Percentiles rank a stretch among this genome's conserved stretches.
Conservation (phyloP, 2,797 vertebrate species). For the Scolopax rusticola region DNA sequence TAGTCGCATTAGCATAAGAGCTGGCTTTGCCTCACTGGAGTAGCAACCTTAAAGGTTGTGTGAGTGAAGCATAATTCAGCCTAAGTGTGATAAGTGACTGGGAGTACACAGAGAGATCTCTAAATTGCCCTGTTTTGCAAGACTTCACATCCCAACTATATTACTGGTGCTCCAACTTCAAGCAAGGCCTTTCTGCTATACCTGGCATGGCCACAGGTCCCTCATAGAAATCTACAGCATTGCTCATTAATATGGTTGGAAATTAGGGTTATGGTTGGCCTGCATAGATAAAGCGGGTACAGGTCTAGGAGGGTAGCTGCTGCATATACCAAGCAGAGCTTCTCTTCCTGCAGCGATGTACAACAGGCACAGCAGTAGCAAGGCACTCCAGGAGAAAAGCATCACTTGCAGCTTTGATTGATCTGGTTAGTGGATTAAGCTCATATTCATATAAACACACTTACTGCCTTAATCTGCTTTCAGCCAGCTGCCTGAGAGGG, state of each 20-base stretch:
- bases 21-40: constrained; percentile 4
- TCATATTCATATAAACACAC: background rate
- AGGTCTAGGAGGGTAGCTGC: background rate
- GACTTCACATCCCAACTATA: background rate
- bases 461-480: constrained; percentile 23
- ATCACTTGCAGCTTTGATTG: constrained; percentile 40
- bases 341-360: background rate
- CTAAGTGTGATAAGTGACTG: background rate
- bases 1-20: constrained; percentile 32
- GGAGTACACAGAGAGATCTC: background rate
- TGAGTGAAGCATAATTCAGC: constrained; percentile 29
- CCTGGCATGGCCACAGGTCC: background rate
- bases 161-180: background rate
- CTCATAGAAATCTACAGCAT: background rate
- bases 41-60: background rate
- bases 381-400: background rate
- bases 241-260: background rate
- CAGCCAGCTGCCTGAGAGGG: background rate
- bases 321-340: background rate
- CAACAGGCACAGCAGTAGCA: background rate
- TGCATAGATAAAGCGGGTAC: background rate
- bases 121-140: background rate
- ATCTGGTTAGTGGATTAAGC: constrained; percentile 50
- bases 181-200: background rate
- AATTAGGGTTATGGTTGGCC: background rate